A percentile compares a stretch with the other conserved stretches of the same genome.
Conservation (phyloP, 2,888 invertebrate genomes). For the Patella caerulea region DNA sequence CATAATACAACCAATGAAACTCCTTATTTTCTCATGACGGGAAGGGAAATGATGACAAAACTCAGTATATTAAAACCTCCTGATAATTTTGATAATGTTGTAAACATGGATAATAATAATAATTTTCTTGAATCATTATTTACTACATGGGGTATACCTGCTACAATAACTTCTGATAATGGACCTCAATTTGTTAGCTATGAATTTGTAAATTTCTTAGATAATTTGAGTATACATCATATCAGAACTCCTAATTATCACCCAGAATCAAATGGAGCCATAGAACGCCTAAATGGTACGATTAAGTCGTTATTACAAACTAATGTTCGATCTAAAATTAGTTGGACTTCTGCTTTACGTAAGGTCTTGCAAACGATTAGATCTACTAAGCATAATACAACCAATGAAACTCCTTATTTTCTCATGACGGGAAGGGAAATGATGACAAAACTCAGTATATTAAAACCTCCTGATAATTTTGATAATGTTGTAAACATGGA, state of each 20-base stretch:
- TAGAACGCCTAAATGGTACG: not conserved
- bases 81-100: not conserved
- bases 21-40: not conserved
- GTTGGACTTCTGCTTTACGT: not conserved
- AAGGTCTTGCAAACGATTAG: not conserved
- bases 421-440: not conserved
- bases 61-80: too few relatives aligned
- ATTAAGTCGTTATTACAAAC: not conserved
- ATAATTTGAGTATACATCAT: not conserved
- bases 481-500: too few relatives aligned
- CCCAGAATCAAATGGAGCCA: not conserved
- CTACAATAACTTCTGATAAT: slow-evolving; percentile 13
- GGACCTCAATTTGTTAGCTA: not conserved
- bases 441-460: too few relatives aligned
- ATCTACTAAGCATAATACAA: slow-evolving; percentile 1
- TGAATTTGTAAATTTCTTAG: not conserved
- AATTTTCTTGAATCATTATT: not conserved
- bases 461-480: too few relatives aligned
- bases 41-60: not conserved
- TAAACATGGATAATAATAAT: not conserved
- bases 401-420: not conserved
- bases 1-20: not conserved
- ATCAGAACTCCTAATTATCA: not conserved
- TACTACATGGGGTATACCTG: not conserved
- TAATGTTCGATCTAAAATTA: not conserved